Evolutionary conservation across 1,140 invertebrate species (phyloP).

Genomic region (Drosophila teissieri): DNA sequence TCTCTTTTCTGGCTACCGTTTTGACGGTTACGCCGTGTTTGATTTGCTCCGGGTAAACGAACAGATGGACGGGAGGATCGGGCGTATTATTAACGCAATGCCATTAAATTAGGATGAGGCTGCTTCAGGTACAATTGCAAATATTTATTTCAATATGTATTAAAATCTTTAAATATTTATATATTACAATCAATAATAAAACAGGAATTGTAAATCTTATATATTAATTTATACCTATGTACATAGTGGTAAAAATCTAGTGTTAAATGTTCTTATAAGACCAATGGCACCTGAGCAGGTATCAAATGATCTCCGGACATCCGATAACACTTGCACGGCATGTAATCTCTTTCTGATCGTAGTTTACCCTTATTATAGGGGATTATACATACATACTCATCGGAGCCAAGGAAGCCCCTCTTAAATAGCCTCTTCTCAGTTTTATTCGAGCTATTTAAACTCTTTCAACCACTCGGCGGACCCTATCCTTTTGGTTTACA

Average conservation of each 20-base stretch:
- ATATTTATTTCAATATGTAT: no score
- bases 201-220: no score
- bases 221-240: no score
- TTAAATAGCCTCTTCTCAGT: slow-evolving; percentile 9
- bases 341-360: slow-evolving; percentile 5
- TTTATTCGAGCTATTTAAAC: slow-evolving; percentile 32
- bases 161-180: no score
- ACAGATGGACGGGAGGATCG: background rate
- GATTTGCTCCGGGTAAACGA: slow-evolving; percentile 17
- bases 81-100: slow-evolving; percentile 9
- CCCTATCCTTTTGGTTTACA: slow-evolving; percentile 30
- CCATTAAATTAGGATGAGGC: background rate
- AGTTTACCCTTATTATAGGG: slow-evolving; percentile 32
- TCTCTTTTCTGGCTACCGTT: slow-evolving; percentile 60
- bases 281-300: background rate
- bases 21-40: slow-evolving; percentile 41
- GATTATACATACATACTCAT: slow-evolving; percentile 31
- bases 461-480: slow-evolving; percentile 30
- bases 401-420: slow-evolving; percentile 8
- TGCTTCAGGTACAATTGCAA: no score
- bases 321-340: background rate
- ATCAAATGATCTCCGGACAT: background rate
- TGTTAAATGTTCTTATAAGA: background rate
- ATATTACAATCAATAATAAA: no score
- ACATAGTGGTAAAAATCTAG: no score